Conservation (phyloP, 2,797 vertebrate species). For the Lacerta agilis region DNA sequence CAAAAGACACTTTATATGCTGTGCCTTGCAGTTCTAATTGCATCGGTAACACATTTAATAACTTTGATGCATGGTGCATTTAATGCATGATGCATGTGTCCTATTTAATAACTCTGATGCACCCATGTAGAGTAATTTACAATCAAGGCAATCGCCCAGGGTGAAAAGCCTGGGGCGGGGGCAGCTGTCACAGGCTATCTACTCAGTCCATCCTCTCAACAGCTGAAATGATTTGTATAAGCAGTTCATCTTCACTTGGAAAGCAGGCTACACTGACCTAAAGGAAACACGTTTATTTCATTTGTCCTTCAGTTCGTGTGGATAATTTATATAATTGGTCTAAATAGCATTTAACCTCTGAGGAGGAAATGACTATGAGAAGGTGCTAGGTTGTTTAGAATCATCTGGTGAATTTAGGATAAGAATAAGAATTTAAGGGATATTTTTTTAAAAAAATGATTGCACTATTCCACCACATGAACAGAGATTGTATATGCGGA, state of each 20-base stretch:
- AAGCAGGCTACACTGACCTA: neutral
- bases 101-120: neutral
- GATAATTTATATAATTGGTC: neutral
- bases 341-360: neutral
- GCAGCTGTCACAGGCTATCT: neutral
- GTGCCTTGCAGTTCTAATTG: too few species aligned
- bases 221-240: neutral
- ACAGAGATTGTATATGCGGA: neutral
- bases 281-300: neutral
- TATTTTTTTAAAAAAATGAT: neutral
- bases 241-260: neutral
- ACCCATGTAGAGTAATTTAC: neutral
- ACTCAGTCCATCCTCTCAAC: neutral
- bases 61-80: neutral
- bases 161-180: neutral
- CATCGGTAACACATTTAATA: too few species aligned
- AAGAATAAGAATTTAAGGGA: neutral
- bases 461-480: neutral
- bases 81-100: neutral
- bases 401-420: neutral
- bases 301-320: neutral
- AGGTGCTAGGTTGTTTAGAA: neutral
- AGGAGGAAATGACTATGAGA: neutral
- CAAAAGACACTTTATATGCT: neutral
- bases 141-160: neutral